Percentiles rank a stretch among this genome's conserved stretches.
These are phyloP conservation scores for Helleia helle DNA, from an alignment of 2,888 invertebrate species.

Conservation along the genomic window DNA sequence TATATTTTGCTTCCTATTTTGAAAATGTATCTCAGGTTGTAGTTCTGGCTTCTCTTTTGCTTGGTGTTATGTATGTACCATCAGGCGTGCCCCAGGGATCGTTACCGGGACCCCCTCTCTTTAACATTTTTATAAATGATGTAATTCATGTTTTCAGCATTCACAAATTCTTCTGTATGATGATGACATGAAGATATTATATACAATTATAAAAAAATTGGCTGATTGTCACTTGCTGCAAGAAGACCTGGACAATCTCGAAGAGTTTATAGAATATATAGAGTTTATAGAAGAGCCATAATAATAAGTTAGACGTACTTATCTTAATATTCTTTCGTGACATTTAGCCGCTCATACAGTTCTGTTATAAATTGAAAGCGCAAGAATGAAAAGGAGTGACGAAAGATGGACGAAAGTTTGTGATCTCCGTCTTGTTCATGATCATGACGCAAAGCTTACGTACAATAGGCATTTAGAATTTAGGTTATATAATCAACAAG, in stretches of 20 bases:
- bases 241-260: slow-evolving; percentile 11
- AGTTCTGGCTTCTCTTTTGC: too few relatives aligned
- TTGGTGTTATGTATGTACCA: too few relatives aligned
- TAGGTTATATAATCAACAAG: background rate
- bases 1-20: too few relatives aligned
- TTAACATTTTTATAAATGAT: too few relatives aligned
- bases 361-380: background rate
- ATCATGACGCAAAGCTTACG: background rate
- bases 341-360: background rate
- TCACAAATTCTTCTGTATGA: slow-evolving; percentile 9
- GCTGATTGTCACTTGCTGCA: slow-evolving; percentile 11
- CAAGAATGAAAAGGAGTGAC: background rate
- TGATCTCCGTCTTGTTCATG: slow-evolving; percentile 3
- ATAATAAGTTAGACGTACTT: too few relatives aligned
- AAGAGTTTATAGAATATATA: background rate
- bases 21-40: too few relatives aligned
- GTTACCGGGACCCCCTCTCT: too few relatives aligned
- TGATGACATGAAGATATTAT: slow-evolving; percentile 16
- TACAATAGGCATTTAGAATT: slow-evolving; percentile 12
- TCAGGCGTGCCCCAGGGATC: too few relatives aligned
- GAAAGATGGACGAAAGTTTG: too few relatives aligned
- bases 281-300: too few relatives aligned
- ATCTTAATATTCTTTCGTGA: background rate
- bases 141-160: slow-evolving; percentile 7
- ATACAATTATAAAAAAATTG: slow-evolving; percentile 1